Evolutionary conservation across 2,113 vertebrate species (phyloP).

Genomic region (Pteropus alecto): DNA sequence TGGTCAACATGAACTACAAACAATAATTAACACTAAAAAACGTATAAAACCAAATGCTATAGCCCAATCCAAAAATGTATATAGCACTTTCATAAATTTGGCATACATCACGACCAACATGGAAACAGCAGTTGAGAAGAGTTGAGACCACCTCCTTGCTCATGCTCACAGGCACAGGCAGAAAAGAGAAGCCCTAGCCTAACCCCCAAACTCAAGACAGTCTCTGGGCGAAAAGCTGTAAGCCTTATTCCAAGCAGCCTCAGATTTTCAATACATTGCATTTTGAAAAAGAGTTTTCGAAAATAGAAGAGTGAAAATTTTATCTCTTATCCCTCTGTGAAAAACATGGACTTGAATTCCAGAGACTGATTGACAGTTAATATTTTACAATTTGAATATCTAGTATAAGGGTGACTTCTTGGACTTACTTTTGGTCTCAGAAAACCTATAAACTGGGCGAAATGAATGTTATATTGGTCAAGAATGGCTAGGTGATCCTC

Average conservation of each 20-base stretch:
- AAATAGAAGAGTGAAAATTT: background rate
- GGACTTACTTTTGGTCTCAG: background rate
- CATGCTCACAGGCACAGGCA: background rate
- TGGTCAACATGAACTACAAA: background rate
- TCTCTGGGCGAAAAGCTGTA: background rate
- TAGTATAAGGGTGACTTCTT: background rate
- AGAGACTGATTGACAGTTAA: background rate
- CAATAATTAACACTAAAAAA: background rate
- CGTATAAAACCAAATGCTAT: background rate
- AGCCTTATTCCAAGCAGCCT: background rate
- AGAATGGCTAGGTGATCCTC: background rate
- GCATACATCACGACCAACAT: background rate
- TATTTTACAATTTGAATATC: background rate
- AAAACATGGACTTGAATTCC: background rate
- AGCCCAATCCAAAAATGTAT: background rate
- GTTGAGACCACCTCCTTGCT: background rate
- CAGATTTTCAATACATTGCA: background rate
- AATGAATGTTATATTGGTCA: background rate
- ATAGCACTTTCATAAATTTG: background rate
- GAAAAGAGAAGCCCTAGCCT: background rate
- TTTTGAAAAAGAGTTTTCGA: background rate
- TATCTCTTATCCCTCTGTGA: background rate
- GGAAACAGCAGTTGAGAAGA: fast-evolving
- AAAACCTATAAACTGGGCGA: background rate
- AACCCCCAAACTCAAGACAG: background rate